These are phyloP conservation scores for Mormyrops attenuatus DNA, from an alignment of 2,797 vertebrate genomes.

Conservation along the genomic window DNA sequence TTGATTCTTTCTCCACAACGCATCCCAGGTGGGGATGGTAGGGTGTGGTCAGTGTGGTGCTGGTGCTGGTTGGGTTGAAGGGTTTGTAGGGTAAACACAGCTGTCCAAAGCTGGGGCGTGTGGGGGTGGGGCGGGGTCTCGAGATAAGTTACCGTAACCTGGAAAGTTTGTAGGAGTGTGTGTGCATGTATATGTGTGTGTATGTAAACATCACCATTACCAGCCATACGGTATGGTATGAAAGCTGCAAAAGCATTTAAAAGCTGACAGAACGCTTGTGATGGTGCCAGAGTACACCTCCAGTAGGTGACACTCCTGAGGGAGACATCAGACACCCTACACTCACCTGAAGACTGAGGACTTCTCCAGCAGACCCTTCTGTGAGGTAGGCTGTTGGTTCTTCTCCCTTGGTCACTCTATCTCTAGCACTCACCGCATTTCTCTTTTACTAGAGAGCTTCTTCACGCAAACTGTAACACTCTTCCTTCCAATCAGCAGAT, in stretches of 20 bases:
- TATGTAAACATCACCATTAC: conserved; percentile 53
- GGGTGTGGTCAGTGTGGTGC: conserved; percentile 23
- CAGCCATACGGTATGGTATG: conserved; percentile 41
- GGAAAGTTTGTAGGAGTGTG: not conserved
- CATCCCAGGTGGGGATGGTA: conserved; percentile 20
- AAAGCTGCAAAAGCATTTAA: conserved; percentile 33
- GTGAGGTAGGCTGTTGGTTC: not conserved
- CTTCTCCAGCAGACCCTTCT: not conserved
- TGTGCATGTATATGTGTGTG: conserved; percentile 34
- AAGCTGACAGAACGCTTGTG: conserved; percentile 12
- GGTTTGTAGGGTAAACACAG: conserved; percentile 51
- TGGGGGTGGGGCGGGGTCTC: conserved; percentile 12
- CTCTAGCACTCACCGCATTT: not conserved
- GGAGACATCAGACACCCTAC: not conserved
- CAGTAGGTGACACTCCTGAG: not conserved
- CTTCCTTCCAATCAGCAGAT: not conserved
- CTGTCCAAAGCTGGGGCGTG: not conserved
- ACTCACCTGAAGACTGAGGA: not conserved
- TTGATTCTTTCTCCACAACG: conserved; percentile 26
- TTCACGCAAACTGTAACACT: not conserved
- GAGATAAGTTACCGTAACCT: not conserved
- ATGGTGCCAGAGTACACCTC: not conserved
- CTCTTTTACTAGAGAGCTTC: not conserved
- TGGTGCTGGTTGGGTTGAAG: conserved; percentile 41
- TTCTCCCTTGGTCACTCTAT: not conserved